Conservation (phyloP, 1,140 invertebrate species). For the Drosophila fuyamai region DNA sequence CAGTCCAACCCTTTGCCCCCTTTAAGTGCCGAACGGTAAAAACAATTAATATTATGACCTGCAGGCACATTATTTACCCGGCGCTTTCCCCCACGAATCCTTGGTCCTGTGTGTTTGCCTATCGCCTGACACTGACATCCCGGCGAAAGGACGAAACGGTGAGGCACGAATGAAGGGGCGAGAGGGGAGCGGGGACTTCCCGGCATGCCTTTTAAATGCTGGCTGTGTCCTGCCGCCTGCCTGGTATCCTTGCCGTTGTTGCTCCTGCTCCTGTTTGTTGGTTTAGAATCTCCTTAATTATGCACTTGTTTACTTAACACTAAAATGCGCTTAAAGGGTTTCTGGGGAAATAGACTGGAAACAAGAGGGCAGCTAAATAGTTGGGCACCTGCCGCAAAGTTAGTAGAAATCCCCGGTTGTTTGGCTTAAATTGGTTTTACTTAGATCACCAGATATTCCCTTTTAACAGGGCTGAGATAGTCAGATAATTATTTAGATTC, state of each 20-base stretch:
- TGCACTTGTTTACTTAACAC: conserved; percentile 61
- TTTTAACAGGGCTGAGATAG: not conserved
- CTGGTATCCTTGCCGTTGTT: conserved; percentile 17
- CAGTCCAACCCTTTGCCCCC: conserved; percentile 58
- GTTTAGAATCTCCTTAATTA: conserved; percentile 63
- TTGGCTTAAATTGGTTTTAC: conserved; percentile 1
- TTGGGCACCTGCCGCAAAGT: conserved; percentile 14
- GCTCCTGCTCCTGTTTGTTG: conserved; percentile 36
- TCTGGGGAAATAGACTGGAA: conserved; percentile 50
- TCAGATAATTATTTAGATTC: not conserved
- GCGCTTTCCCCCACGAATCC: conserved; percentile 8
- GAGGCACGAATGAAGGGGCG: conserved; percentile 4
- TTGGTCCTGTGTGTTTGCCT: conserved; percentile 56
- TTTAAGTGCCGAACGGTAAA: conserved; percentile 63
- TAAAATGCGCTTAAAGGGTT: conserved; percentile 55
- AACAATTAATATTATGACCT: conserved; percentile 82
- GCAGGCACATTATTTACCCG: conserved; percentile 73
- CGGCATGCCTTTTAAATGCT: conserved; percentile 53
- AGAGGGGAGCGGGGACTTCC: conserved; percentile 4
- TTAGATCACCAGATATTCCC: not conserved
- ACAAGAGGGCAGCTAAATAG: conserved; percentile 27
- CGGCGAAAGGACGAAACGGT: conserved; percentile 31
- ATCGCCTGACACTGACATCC: conserved; percentile 75
- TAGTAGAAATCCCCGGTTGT: not conserved
- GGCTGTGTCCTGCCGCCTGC: conserved; percentile 26